phyloP scores from a whole-genome alignment of 1,140 invertebrate species.

The Vanessa atalanta region DNA sequence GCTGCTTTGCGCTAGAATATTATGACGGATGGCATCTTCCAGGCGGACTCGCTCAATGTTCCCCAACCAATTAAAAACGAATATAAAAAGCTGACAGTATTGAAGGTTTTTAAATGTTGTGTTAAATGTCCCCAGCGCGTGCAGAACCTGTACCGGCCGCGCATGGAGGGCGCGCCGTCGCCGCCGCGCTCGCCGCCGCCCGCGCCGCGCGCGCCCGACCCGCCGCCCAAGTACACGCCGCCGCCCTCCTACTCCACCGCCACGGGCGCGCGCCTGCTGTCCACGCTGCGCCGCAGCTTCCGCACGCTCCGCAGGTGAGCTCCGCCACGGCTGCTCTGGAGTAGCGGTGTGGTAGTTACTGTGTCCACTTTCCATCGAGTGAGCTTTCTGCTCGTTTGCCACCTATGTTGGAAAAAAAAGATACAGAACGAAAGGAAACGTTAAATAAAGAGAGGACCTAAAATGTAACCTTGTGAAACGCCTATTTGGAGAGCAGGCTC shows the following conservation, averaged over 20 bases:
- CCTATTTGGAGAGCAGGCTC: too few species aligned
- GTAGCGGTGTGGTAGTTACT: too few species aligned
- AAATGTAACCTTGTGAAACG: not conserved
- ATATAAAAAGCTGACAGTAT: too few species aligned
- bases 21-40: too few species aligned
- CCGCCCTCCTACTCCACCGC: conserved; percentile 95
- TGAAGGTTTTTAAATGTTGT: too few species aligned
- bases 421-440: not conserved
- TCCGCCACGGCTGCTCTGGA: too few species aligned
- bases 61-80: too few species aligned
- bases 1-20: too few species aligned
- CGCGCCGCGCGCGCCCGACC: conserved; percentile 82
- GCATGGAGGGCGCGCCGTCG: conserved; percentile 53
- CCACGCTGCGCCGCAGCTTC: conserved; percentile 90
- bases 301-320: conserved; percentile 80
- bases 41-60: too few species aligned
- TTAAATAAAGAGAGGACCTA: not conserved
- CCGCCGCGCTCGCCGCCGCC: not conserved
- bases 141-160: conserved; percentile 86
- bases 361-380: too few species aligned
- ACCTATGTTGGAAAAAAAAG: too few species aligned
- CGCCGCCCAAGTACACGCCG: conserved; percentile 95
- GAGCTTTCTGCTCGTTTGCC: too few species aligned
- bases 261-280: conserved; percentile 90
- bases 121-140: conserved; percentile 82